Conservation (phyloP, 2,888 invertebrate species). For the Temnothorax rugatulus region DNA sequence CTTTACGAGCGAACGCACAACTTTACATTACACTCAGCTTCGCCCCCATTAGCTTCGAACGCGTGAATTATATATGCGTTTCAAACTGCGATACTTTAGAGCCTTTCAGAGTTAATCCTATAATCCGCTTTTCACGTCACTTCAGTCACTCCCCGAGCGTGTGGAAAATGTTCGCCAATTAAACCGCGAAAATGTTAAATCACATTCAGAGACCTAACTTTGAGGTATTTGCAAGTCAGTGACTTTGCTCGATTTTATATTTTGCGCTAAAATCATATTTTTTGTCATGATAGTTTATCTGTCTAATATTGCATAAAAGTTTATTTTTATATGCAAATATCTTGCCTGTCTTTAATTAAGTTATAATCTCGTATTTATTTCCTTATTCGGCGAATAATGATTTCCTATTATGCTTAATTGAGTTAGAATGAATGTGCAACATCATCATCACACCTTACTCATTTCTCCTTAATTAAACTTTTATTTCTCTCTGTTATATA, state of each 20-base stretch:
- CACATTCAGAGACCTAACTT: no score
- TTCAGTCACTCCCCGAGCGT: background rate
- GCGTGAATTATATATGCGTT: constrained; percentile 66
- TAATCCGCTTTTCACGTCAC: constrained; percentile 13
- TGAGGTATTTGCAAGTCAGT: background rate
- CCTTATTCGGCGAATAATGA: background rate
- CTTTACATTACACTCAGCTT: constrained; percentile 56
- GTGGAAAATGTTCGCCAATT: constrained; percentile 3
- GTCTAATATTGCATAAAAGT: background rate
- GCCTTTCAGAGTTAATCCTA: constrained; percentile 39
- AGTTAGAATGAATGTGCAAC: constrained; percentile 16
- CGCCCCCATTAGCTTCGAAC: constrained; percentile 65
- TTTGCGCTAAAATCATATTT: background rate
- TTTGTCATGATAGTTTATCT: background rate
- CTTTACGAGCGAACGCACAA: constrained; percentile 56
- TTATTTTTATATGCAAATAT: background rate
- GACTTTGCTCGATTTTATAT: background rate
- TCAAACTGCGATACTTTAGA: constrained; percentile 58
- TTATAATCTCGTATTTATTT: background rate
- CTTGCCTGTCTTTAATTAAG: constrained; percentile 13
- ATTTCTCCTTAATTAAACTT: constrained; percentile 8
- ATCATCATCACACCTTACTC: constrained; percentile 4
- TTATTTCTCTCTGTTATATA: background rate
- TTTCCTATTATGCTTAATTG: constrained; percentile 1
- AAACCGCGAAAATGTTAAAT: constrained; percentile 10